Conservation (phyloP, 2,113 vertebrate genomes). For the Percopsis transmontana region DNA sequence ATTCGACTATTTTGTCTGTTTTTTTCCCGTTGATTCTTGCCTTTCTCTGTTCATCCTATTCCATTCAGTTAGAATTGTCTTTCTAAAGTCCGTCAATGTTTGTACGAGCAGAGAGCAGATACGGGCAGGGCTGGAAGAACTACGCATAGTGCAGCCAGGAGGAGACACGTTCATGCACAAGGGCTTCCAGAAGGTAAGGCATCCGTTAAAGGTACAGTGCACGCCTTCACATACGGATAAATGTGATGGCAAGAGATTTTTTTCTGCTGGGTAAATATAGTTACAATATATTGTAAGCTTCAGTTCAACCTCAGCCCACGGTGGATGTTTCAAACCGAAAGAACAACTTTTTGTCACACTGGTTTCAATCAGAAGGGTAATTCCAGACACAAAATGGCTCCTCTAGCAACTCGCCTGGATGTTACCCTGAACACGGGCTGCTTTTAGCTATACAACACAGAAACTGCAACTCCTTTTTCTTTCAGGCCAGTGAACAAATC, state of each 20-base stretch:
- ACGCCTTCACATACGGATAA: no score
- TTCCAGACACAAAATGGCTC: no score
- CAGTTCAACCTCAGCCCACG: no score
- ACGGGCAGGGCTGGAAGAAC: constrained; percentile 90
- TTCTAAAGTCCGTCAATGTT: neutral
- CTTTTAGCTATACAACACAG: constrained; percentile 41
- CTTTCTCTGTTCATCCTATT: neutral
- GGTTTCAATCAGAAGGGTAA: no score
- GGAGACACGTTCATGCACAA: constrained; percentile 96
- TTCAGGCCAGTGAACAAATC: constrained; percentile 97
- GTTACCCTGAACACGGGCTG: neutral
- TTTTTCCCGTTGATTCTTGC: neutral
- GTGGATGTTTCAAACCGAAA: no score
- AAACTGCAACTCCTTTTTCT: constrained; percentile 50
- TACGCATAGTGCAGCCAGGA: constrained; percentile 88
- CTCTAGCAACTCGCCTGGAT: no score
- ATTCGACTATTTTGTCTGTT: neutral
- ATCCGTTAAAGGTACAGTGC: constrained; percentile 12
- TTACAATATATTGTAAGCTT: no score
- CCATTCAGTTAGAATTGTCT: neutral
- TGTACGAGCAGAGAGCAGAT: constrained; percentile 85
- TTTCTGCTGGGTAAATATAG: no score
- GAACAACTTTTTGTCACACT: no score
- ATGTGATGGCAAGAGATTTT: no score
- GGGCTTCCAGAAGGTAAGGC: constrained; percentile 89